Percentiles rank a stretch among this genome's conserved stretches.
These are phyloP conservation scores for Gryon sp. DNA, from an alignment of 1,140 invertebrate species.

Conservation along the genomic window DNA sequence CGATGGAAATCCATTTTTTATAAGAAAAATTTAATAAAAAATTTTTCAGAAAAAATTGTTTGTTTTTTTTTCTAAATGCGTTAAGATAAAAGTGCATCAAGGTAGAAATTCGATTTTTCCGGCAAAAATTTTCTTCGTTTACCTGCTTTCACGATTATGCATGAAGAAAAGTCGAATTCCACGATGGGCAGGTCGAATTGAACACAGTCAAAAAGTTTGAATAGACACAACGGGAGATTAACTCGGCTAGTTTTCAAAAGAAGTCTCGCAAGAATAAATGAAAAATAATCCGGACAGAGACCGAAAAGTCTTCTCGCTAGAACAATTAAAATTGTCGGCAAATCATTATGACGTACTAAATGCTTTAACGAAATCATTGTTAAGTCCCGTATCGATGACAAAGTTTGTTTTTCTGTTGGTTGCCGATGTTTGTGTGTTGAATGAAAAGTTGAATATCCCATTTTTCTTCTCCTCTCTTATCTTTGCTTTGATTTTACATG, in stretches of 20 bases:
- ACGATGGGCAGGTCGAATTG: conserved; percentile 31
- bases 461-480: too few relatives aligned
- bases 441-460: too few relatives aligned
- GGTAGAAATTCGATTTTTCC: conserved; percentile 41
- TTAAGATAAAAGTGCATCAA: conserved; percentile 33
- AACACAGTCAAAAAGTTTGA: conserved; percentile 31
- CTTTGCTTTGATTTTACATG: too few relatives aligned
- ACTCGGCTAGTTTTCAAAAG: conserved; percentile 19
- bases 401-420: too few relatives aligned
- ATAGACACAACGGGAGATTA: conserved; percentile 36
- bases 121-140: conserved; percentile 36
- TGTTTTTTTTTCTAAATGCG: not conserved
- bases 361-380: conserved; percentile 1
- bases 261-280: conserved; percentile 16
- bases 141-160: conserved; percentile 15
- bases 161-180: conserved; percentile 22
- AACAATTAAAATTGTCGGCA: conserved; percentile 22
- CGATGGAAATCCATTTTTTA: too few relatives aligned
- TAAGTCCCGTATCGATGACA: too few relatives aligned
- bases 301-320: conserved; percentile 21
- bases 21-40: too few relatives aligned
- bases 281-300: conserved; percentile 5
- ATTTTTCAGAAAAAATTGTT: too few relatives aligned
- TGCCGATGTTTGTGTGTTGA: too few relatives aligned
- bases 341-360: conserved; percentile 39